phyloP scores from a whole-genome alignment of 2,797 vertebrate species.

The Australoheros facetus region DNA sequence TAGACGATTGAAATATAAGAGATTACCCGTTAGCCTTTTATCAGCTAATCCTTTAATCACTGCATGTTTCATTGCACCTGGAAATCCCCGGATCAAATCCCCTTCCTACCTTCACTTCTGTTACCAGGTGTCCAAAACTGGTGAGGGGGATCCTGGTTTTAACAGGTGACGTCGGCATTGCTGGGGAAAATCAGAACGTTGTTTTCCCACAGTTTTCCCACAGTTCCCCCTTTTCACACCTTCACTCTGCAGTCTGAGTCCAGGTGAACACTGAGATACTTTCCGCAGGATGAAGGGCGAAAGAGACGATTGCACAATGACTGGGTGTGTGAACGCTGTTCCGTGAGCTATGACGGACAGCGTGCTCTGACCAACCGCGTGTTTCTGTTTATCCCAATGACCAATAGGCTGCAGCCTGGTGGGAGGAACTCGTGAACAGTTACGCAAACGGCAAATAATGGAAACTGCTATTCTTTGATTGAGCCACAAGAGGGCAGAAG shows the following conservation, averaged over 20 bases:
- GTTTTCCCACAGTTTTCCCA: neutral
- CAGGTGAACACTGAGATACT: neutral
- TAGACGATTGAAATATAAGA: neutral
- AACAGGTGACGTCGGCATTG: constrained; percentile 73
- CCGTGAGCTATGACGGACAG: constrained; percentile 12
- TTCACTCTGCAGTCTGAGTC: neutral
- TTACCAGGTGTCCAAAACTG: constrained; percentile 76
- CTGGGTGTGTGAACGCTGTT: neutral
- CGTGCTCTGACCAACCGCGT: constrained; percentile 44
- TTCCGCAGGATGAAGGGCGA: neutral
- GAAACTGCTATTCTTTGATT: neutral
- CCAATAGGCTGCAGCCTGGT: constrained; percentile 42
- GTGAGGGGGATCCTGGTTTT: constrained; percentile 73
- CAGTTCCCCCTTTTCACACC: neutral
- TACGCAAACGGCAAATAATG: constrained; percentile 12
- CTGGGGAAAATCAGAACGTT: constrained; percentile 16
- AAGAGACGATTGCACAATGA: constrained; percentile 26
- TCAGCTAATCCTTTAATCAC: neutral
- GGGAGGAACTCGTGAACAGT: constrained; percentile 25
- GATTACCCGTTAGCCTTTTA: neutral
- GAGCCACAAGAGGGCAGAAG: constrained; percentile 39
- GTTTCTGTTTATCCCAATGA: accelerated
- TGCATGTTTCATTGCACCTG: neutral
- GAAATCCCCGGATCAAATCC: neutral
- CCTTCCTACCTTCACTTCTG: constrained; percentile 73